A percentile compares a stretch with the other conserved stretches of the same genome.
Evolutionary conservation across 2,113 vertebrate species (phyloP).

Genomic region (Cettia cetti): DNA sequence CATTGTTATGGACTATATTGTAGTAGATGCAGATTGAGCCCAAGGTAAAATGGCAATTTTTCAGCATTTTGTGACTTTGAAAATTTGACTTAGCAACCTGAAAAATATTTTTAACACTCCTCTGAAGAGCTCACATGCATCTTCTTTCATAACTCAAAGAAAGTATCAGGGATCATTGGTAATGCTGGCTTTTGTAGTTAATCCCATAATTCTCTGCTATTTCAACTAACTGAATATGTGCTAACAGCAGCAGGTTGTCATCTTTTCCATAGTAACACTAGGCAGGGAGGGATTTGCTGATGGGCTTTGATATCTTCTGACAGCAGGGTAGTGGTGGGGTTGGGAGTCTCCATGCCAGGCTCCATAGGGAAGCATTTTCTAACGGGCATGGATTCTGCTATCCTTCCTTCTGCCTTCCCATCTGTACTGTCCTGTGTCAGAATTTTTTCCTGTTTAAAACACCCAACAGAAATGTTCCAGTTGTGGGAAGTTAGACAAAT

Average conservation of each 20-base stretch:
- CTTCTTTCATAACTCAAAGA: neutral
- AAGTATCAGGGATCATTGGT: neutral
- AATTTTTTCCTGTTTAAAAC: neutral
- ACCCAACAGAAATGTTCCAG: neutral
- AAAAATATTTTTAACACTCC: neutral
- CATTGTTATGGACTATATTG: neutral
- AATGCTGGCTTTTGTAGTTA: neutral
- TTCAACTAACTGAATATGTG: neutral
- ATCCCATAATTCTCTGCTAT: neutral
- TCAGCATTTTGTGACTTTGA: neutral
- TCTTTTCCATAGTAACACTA: neutral
- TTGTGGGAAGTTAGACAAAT: neutral
- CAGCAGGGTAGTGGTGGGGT: neutral
- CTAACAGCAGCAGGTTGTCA: neutral
- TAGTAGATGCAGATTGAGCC: neutral
- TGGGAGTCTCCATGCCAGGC: neutral
- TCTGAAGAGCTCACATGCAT: neutral
- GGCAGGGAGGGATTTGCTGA: neutral
- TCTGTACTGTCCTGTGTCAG: neutral
- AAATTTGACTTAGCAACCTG: neutral
- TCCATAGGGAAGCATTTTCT: neutral
- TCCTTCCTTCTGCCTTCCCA: neutral
- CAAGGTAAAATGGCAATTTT: neutral
- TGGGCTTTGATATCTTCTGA: neutral
- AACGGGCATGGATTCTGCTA: rapidly evolving